Conservation (phyloP, 2,888 invertebrate species). For the Orchesellides sinensis region DNA sequence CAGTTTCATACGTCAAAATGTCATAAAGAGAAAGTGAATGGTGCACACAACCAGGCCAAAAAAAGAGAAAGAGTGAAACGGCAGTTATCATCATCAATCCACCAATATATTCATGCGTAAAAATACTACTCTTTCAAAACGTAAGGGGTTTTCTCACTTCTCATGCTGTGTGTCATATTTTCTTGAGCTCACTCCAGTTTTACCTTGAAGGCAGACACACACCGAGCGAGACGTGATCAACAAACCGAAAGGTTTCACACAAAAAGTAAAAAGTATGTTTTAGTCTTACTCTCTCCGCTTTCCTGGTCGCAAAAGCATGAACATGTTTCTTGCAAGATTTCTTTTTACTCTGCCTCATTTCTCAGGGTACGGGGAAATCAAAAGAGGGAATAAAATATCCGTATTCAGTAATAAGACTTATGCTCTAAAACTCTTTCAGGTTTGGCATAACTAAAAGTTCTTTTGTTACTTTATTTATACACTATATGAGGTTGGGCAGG, state of each 20-base stretch:
- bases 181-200: slow-evolving; percentile 8
- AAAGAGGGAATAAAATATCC: too few species aligned
- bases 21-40: slow-evolving; percentile 46
- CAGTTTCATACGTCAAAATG: slow-evolving; percentile 59
- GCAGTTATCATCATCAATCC: slow-evolving; percentile 60
- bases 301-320: slow-evolving; percentile 1
- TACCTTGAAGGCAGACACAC: slow-evolving; percentile 10
- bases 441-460: too few species aligned
- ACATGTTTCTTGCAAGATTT: too few species aligned
- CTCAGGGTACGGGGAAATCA: too few species aligned
- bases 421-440: too few species aligned
- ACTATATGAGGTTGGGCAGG: too few species aligned
- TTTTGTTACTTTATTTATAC: too few species aligned
- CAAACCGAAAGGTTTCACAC: slow-evolving; percentile 36
- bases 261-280: slow-evolving; percentile 23
- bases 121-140: slow-evolving; percentile 31
- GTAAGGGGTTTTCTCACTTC: slow-evolving; percentile 15
- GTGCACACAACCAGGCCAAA: not conserved
- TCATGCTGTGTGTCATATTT: slow-evolving; percentile 20
- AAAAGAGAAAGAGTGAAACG: not conserved
- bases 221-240: slow-evolving; percentile 50
- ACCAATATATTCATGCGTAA: slow-evolving; percentile 58
- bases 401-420: too few species aligned
- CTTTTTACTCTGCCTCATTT: too few species aligned
- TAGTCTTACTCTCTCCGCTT: slow-evolving; percentile 9